phyloP scores from a whole-genome alignment of 2,797 vertebrate genomes.

The Anomalospiza imberbis region DNA sequence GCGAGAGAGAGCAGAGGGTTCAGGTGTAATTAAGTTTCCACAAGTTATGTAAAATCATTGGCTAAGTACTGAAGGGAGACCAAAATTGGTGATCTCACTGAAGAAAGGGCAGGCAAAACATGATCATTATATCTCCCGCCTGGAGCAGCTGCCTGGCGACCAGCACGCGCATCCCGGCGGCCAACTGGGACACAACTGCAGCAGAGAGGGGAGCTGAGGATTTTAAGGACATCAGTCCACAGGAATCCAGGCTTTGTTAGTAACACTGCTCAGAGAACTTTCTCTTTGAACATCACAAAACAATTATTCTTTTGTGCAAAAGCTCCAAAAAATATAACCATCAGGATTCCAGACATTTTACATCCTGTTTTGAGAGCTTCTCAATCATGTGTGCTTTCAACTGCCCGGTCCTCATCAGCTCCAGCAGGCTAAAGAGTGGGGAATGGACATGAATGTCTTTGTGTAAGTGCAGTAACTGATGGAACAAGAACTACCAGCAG shows the following conservation, averaged over 20 bases:
- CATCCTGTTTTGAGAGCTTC: not conserved
- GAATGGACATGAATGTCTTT: not conserved
- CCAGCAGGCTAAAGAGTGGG: not conserved
- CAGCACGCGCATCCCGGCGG: not conserved
- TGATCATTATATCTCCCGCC: not conserved
- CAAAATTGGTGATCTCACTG: conserved; percentile 29
- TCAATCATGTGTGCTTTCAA: not conserved
- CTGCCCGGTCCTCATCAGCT: not conserved
- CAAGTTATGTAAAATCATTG: conserved; percentile 50
- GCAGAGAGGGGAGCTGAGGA: not conserved
- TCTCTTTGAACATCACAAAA: not conserved
- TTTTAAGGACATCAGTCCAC: conserved; percentile 31
- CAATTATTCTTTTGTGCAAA: not conserved
- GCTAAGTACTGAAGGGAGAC: conserved; percentile 4
- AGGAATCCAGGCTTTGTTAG: conserved; percentile 22
- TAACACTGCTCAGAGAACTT: not conserved
- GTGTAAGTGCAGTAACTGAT: not conserved
- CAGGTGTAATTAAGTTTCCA: conserved; percentile 39
- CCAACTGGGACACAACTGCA: conserved; percentile 23
- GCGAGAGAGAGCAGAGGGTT: not conserved
- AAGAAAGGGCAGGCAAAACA: not conserved
- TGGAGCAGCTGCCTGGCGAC: not conserved
- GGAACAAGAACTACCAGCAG: not conserved
- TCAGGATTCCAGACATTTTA: not conserved
- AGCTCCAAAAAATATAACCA: not conserved